Evolutionary conservation across 2,888 invertebrate genomes (phyloP), one percentile per base, ranked within the genome.

Genomic region (Hydraecia micacea): DNA sequence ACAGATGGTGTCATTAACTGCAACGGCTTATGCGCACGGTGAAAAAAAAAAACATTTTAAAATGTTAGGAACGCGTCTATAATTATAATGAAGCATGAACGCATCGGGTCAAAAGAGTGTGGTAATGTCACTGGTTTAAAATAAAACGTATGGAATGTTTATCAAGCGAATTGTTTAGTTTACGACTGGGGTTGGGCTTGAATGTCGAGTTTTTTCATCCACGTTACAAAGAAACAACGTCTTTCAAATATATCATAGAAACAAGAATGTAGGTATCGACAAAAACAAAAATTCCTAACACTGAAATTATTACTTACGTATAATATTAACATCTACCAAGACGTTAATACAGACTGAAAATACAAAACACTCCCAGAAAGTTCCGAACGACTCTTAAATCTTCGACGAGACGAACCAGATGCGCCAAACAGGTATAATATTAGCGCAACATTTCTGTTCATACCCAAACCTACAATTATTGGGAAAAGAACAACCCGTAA

Each of bases 131-230:
- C 88, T 90, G 90, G 91, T 93, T 92, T 90, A 92, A 93, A 94
- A 93, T 93, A 93, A 94, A 91, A 92, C 91, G 88, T 86, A 87
- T 87, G 92, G 92, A 93, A 94, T 94, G 93, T 93, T 93, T 91
- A 93, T 92, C 90, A 92, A 90, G 86, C 91, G 89, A 91, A 94
- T 94, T 93, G 91, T 91, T 89, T 79, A 82, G 90, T 94, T 94
- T 93, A 94, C 93, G 92, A 93, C 83, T 88, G 75, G 87, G 84
- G 89, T 89, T 85, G 63, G 66, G 49, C 66, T 65, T 74, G 81
- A 75, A 75, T 80, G 39, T 63, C 72, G 73, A 87, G 84, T 62
- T 55, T 58, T 60, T 13, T 62, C 36, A 71, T 28, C 15, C 7
- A 9, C 49, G 13, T 39, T 11, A 78, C n/a, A 66, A 66, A 75